These are phyloP conservation scores for Botia almorhae DNA, from an alignment of 2,797 vertebrate species.

Conservation along the genomic window DNA sequence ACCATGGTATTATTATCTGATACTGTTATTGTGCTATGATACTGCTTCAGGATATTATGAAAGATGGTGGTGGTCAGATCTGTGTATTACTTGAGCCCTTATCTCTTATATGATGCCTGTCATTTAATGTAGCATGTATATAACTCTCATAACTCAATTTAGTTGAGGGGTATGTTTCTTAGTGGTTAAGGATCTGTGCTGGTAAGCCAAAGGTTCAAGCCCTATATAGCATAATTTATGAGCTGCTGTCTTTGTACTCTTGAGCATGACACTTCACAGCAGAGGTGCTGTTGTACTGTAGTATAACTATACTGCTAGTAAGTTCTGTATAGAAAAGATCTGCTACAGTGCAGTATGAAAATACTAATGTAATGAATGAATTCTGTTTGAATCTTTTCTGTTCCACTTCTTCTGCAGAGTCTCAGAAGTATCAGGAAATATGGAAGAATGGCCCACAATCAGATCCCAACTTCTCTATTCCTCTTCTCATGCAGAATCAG, in stretches of 20 bases:
- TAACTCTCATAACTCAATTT: too few species aligned
- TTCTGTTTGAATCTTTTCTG: not conserved
- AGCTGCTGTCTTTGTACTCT: not conserved
- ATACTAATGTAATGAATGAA: not conserved
- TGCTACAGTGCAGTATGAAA: not conserved
- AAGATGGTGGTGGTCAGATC: too few species aligned
- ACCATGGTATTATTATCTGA: not conserved
- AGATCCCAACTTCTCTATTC: slow-evolving; percentile 75
- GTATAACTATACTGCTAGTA: not conserved
- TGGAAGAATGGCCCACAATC: slow-evolving; percentile 74
- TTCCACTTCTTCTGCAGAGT: slow-evolving; percentile 71
- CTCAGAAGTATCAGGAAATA: slow-evolving; percentile 76
- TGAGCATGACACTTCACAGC: not conserved
- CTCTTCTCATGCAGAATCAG: slow-evolving; percentile 84
- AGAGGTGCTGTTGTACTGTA: not conserved
- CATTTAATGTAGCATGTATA: too few species aligned
- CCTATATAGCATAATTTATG: not conserved
- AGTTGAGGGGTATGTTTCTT: not conserved
- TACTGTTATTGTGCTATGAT: not conserved
- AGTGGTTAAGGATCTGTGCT: not conserved
- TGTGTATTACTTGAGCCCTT: too few species aligned
- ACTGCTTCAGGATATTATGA: not conserved
- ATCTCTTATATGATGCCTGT: too few species aligned
- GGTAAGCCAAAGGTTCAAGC: not conserved
- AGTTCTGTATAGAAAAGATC: not conserved